Evolutionary conservation across 1,140 invertebrate species (phyloP).

Genomic region (Dendroctonus ponderosae): DNA sequence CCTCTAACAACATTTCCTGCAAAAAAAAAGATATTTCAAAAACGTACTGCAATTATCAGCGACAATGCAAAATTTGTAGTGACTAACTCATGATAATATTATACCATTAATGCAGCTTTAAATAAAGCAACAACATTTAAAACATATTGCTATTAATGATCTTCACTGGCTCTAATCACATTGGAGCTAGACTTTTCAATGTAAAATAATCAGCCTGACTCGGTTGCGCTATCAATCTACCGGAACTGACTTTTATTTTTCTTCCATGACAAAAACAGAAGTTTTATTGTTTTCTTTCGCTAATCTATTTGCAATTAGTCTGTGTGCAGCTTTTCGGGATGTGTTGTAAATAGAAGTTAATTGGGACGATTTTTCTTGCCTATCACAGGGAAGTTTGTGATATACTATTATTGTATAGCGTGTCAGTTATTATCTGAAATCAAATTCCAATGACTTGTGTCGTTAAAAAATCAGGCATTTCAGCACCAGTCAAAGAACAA

Average conservation of each 20-base stretch:
- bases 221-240: slow-evolving; percentile 23
- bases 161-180: too few species aligned
- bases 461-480: too few species aligned
- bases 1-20: slow-evolving; percentile 19
- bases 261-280: slow-evolving; percentile 28
- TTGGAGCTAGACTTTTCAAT: too few species aligned
- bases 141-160: too few species aligned
- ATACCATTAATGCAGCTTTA: background rate
- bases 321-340: slow-evolving; percentile 15
- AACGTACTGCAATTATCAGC: background rate
- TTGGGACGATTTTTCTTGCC: slow-evolving; percentile 7
- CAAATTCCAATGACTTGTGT: too few species aligned
- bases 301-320: slow-evolving; percentile 31
- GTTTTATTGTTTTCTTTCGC: slow-evolving; percentile 27
- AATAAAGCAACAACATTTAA: background rate
- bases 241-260: slow-evolving; percentile 23
- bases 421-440: too few species aligned
- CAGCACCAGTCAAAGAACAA: too few species aligned
- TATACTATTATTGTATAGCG: too few species aligned
- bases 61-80: background rate
- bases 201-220: slow-evolving; percentile 20
- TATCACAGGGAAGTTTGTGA: too few species aligned
- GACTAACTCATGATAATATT: background rate
- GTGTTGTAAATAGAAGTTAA: slow-evolving; percentile 19
- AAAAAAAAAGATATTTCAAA: slow-evolving; percentile 14